phyloP scores from a whole-genome alignment of 1,140 invertebrate genomes.

The Dolichoris vasculosae region DNA sequence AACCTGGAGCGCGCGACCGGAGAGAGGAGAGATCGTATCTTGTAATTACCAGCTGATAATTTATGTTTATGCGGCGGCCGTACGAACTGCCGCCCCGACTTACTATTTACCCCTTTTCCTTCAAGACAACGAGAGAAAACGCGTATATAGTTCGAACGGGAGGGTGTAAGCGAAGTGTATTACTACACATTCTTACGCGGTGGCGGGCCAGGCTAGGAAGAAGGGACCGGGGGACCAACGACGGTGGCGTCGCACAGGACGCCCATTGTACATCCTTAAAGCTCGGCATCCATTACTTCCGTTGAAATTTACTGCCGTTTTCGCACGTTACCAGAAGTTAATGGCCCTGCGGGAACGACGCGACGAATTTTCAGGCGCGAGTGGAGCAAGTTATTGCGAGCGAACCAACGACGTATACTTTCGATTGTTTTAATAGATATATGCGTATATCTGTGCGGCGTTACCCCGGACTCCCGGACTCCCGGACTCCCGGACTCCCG shows the following conservation, averaged over 20 bases:
- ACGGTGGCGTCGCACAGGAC: slow-evolving; percentile 46
- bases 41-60: slow-evolving; percentile 76
- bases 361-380: slow-evolving; percentile 53
- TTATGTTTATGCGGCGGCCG: slow-evolving; percentile 73
- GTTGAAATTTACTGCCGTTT: slow-evolving; percentile 71
- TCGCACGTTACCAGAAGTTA: slow-evolving; percentile 71
- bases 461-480: neutral
- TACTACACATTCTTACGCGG: slow-evolving; percentile 71
- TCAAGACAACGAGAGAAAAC: slow-evolving; percentile 51
- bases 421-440: slow-evolving; percentile 48
- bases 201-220: slow-evolving; percentile 47
- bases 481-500: no score
- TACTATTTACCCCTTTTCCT: slow-evolving; percentile 70
- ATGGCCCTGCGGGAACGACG: slow-evolving; percentile 60
- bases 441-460: neutral
- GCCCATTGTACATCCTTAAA: slow-evolving; percentile 69
- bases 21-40: slow-evolving; percentile 64
- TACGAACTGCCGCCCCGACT: slow-evolving; percentile 55
- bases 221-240: slow-evolving; percentile 55
- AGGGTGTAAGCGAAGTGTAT: slow-evolving; percentile 65
- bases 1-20: slow-evolving; percentile 48
- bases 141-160: slow-evolving; percentile 34
- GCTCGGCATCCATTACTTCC: slow-evolving; percentile 68
- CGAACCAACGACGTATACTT: slow-evolving; percentile 16
- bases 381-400: slow-evolving; percentile 47